Evolutionary conservation across 2,113 vertebrate genomes (phyloP).

Genomic region (Saguinus imperator): DNA sequence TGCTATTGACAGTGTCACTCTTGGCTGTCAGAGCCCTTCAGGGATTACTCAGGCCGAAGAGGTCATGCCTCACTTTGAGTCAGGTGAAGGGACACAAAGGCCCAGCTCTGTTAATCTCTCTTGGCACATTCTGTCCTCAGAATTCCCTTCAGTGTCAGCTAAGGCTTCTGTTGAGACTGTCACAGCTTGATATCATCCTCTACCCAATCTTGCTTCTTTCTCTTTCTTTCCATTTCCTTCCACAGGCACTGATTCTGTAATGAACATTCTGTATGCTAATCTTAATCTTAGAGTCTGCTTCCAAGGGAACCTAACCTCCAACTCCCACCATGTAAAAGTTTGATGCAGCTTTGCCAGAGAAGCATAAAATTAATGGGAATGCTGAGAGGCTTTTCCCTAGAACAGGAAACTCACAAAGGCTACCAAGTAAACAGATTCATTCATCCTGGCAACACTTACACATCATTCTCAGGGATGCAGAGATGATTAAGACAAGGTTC

Average conservation of each 20-base stretch:
- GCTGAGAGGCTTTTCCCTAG: background rate
- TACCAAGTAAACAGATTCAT: background rate
- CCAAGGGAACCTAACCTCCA: background rate
- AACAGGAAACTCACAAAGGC: background rate
- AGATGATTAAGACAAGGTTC: background rate
- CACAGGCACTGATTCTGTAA: background rate
- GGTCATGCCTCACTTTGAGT: background rate
- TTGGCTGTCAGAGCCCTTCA: background rate
- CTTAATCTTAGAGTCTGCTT: background rate
- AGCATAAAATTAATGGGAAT: background rate
- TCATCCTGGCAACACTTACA: constrained; percentile 5
- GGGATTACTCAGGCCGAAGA: background rate
- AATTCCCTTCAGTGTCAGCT: background rate
- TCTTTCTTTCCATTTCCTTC: background rate
- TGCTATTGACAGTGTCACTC: background rate
- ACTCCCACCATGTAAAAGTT: background rate
- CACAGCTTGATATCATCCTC: background rate
- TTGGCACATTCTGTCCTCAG: background rate
- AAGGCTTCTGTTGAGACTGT: background rate
- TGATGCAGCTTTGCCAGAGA: background rate
- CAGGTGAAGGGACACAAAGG: background rate
- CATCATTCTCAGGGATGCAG: background rate
- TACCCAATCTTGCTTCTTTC: background rate
- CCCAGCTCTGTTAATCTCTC: no score
- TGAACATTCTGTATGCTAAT: background rate